Base-by-base conservation (phyloP, 2,888 invertebrate species). In the Cotesia congregata region DNA sequence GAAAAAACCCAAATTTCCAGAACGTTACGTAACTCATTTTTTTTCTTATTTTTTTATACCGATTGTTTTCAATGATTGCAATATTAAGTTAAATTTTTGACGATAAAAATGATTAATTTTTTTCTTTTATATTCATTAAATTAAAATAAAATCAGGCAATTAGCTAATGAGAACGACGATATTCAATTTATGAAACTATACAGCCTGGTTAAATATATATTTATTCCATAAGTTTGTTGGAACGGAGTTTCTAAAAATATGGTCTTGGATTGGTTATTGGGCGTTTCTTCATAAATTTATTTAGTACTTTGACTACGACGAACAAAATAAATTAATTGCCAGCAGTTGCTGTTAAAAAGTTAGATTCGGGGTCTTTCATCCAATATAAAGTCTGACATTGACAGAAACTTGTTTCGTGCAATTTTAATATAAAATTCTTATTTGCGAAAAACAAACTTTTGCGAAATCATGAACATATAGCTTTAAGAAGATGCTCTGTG, bases 271-370 rank as follows among this genome's bases (percentile, higher is more conserved):
- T 79, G 82, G 83, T 81, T 79, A 83, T 78, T 81, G 80, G 83
- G 81, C 82, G 81, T 82, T 83, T 82, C 82, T 80, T 86, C 86
- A 86, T 83, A 84, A 86, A 82, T 79, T 79, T 78, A 83, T 85
- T 86, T 84, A 83, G 83, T 84, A 81, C 77, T 79, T 84, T 81
- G 82, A 82, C 78, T 78, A 81, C 80, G 41, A 74, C 82, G 81
- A 83, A 77, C 79, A 77, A 74, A 83, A 77, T 77, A 80, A 84
- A 87, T 87, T 85, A 83, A 86, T 86, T 82, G 75, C 77, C 38
- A 41, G 65, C 70, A 78, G 71, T 76, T 20, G 64, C 67, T 72
- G 65, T 69, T 39, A 40, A 20, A 50, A 40, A 62, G 50, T 59
- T 64, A 75, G 61, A 41, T 30, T 73, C 77, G 77, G 76, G 70